Evolutionary conservation across 2,888 invertebrate genomes (phyloP).

Genomic region (Bursaphelenchus okinawaensis): DNA sequence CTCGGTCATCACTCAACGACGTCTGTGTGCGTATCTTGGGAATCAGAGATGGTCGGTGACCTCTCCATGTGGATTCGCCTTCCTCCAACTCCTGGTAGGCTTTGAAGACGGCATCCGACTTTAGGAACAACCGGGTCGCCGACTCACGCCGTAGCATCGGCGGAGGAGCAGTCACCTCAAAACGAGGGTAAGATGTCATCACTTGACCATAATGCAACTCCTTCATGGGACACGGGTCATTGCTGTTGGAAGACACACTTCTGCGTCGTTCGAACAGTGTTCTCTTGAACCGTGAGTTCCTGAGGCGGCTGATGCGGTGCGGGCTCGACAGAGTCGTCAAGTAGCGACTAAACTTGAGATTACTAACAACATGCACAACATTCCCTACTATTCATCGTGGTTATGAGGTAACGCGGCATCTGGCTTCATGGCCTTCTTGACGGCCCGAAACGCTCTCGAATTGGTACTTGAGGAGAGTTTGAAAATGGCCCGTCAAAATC

Average conservation of each 20-base stretch:
- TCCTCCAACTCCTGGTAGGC: constrained; percentile 25
- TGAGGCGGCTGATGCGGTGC: not conserved
- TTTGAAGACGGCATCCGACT: constrained; percentile 28
- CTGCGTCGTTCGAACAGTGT: too few relatives aligned
- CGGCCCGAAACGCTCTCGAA: not conserved
- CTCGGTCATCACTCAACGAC: not conserved
- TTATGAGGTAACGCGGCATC: not conserved
- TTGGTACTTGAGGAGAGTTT: not conserved
- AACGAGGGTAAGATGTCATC: not conserved
- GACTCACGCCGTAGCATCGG: constrained; percentile 12
- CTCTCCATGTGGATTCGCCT: not conserved
- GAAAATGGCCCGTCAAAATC: not conserved
- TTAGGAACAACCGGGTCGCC: constrained; percentile 25
- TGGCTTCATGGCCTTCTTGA: not conserved
- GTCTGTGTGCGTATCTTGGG: not conserved
- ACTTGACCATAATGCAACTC: not conserved
- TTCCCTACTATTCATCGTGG: not conserved
- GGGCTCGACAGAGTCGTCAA: not conserved
- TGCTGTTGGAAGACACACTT: not conserved
- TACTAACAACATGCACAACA: not conserved
- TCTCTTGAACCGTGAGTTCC: not conserved
- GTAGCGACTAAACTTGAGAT: not conserved
- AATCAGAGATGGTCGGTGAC: not conserved
- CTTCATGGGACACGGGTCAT: not conserved
- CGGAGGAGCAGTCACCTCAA: not conserved